phyloP scores from a whole-genome alignment of 2,113 vertebrate species.

The Archilochus colubris region DNA sequence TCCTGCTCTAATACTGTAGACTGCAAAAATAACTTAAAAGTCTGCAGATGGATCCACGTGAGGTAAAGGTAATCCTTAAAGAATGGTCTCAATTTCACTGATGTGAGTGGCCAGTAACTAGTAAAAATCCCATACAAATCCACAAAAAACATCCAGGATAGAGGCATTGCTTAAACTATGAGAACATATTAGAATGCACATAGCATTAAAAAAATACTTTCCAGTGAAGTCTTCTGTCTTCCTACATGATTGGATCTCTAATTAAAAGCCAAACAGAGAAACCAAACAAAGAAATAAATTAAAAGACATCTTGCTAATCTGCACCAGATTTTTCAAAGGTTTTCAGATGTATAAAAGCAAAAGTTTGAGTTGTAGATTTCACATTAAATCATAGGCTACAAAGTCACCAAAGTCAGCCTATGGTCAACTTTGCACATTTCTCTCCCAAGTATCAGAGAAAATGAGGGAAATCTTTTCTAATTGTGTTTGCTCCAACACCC shows the following conservation, averaged over 20 bases:
- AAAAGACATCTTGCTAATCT: neutral
- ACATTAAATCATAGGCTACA: neutral
- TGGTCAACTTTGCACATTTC: neutral
- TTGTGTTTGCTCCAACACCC: fast-evolving
- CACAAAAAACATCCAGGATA: neutral
- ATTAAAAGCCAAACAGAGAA: neutral
- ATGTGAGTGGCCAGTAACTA: neutral
- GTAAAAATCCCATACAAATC: neutral
- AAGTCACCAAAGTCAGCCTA: neutral
- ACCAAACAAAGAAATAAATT: neutral
- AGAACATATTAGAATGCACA: neutral
- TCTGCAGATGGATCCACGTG: fast-evolving
- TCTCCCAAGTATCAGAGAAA: neutral
- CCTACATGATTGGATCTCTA: neutral
- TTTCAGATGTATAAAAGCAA: neutral
- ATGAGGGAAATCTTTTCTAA: neutral
- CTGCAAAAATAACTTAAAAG: neutral
- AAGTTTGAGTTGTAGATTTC: neutral
- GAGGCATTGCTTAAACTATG: neutral
- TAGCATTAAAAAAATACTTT: neutral
- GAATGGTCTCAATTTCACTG: neutral
- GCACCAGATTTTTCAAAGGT: neutral
- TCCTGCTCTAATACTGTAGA: neutral
- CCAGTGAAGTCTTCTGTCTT: neutral
- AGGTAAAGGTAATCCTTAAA: constrained; percentile 6